These are phyloP conservation scores for Siniperca knerii DNA, from an alignment of 2,113 vertebrate genomes.

Conservation along the genomic window DNA sequence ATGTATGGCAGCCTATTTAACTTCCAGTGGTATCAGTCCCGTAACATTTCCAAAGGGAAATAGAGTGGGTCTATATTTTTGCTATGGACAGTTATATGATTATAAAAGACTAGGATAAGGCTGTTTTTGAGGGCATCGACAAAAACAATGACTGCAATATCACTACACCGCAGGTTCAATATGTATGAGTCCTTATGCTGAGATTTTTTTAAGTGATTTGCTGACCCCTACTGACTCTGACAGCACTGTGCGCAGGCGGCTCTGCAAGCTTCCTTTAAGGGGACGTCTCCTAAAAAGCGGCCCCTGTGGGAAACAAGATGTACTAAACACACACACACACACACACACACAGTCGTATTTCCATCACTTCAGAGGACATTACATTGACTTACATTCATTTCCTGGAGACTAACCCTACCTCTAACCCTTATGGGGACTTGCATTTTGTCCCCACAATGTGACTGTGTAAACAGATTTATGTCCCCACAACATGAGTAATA, in stretches of 20 bases:
- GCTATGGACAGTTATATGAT: neutral
- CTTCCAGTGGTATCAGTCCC: neutral
- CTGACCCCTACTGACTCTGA: constrained; percentile 70
- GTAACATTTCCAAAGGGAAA: neutral
- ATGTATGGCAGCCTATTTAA: neutral
- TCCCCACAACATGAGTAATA: no score
- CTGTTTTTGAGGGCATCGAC: neutral
- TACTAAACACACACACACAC: neutral
- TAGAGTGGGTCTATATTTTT: neutral
- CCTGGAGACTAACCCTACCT: no score
- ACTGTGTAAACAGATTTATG: no score
- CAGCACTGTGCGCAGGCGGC: constrained; percentile 4
- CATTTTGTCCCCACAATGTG: no score
- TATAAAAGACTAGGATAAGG: neutral
- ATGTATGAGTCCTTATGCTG: neutral
- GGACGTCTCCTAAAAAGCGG: neutral
- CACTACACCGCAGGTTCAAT: neutral
- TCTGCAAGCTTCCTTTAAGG: neutral
- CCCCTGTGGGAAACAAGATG: neutral
- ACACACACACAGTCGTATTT: neutral
- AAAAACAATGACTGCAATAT: neutral
- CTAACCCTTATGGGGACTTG: no score
- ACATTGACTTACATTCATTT: no score
- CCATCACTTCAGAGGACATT: no score
- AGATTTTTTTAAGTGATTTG: constrained; percentile 45